Evolutionary conservation across 2,888 invertebrate species (phyloP), one percentile per base, ranked within the genome.

Genomic region (Tenthredo scrophulariae): DNA sequence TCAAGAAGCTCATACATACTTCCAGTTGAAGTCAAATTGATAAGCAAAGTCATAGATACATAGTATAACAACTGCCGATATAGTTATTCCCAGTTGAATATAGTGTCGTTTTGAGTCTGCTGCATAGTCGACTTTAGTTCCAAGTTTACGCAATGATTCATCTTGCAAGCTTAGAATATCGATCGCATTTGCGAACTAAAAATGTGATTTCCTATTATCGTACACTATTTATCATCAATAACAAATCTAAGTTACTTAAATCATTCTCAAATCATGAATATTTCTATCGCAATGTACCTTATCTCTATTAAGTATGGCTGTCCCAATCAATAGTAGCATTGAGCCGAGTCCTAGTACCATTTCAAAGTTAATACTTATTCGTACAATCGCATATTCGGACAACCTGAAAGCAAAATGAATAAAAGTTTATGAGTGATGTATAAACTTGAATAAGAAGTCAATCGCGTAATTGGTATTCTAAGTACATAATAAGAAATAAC

Each of bases 101-200:
- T 40, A 40, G 22, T 22, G 37, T 9, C 9, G 62, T 15, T 62
- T 80, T 15, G n/a, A 22, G 0, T 83, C 67, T 43, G 29, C 50
- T 46, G 33, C 7, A 10, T 83, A 83, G 67, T 83, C 29, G 15
- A 67, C 9, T n/a, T 40, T 22, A 29, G 43, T 67, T 22, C 83
- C 83, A 33, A 83, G 29, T 6, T 67, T 46, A 0, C 10, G 29
- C 67, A 70, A 26, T 15, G 26, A 13, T 67, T 29, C 18, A 46
- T 83, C 70, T 46, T 67, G 83, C 70, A 10, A 13, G 43, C n/a
- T 67, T 26, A 83, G 2, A 43, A 5, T 67, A 9, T 43, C 43
- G 18, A 83, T 70, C 29, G 54, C 29, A 46, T 46, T 67, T 29
- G 70, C 65, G n/a, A 83, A 46, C 83, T 83, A 13, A 43, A 77